Conservation (phyloP, 2,113 vertebrate genomes). For the Athene cunicularia region DNA sequence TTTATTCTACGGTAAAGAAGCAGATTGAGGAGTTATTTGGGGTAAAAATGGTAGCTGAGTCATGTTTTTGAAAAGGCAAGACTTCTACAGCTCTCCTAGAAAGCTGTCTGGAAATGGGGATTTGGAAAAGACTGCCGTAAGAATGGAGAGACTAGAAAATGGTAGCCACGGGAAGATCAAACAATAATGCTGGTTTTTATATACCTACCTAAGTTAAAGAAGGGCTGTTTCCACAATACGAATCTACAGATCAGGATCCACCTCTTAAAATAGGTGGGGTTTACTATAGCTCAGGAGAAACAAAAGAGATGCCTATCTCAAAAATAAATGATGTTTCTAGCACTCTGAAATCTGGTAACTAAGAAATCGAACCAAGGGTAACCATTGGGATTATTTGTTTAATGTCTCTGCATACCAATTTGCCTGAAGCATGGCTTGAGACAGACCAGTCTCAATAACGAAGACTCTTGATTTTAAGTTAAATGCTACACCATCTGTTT, state of each 20-base stretch:
- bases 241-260: not conserved
- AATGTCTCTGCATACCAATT: not conserved
- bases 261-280: not conserved
- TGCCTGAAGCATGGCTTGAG: not conserved
- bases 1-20: not conserved
- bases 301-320: not conserved
- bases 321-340: not conserved
- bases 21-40: not conserved
- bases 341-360: not conserved
- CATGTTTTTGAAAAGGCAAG: not conserved
- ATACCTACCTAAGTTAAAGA: not conserved
- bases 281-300: not conserved
- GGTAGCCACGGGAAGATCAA: not conserved
- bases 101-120: not conserved
- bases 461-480: conserved; percentile 20
- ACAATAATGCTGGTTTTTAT: not conserved
- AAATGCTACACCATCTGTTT: not conserved
- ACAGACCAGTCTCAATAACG: not conserved
- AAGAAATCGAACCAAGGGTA: not conserved
- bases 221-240: not conserved
- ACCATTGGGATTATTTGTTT: not conserved
- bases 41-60: not conserved
- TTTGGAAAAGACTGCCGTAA: not conserved
- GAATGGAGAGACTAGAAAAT: not conserved
- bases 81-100: not conserved